Base-by-base conservation (phyloP, 1,140 invertebrate species). In the Antheraea pernyi region DNA sequence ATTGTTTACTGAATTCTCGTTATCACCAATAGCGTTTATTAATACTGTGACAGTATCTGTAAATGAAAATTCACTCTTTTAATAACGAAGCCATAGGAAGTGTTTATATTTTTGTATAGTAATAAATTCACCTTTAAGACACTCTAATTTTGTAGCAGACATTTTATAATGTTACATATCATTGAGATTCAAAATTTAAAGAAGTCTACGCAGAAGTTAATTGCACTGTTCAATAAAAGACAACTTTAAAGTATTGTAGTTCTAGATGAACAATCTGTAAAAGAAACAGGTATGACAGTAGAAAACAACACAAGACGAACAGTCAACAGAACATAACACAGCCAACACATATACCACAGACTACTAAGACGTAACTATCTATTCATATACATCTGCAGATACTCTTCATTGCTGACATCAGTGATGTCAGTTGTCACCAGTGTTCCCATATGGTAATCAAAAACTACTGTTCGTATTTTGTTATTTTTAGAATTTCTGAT, bases 1-100 rank as follows among this genome's bases (percentile, higher is more conserved):
- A 71, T 92, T 89, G 75, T 91, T 93, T 18, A 93, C 92, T 13
- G 83, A 78, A 66, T 92, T 91, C 62, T 92, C 89, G 70, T 72
- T 91, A 82, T 93, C 92, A 37, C 87, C 85, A 64, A 86, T 74
- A 60, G 91, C 87, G 74, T 91, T 86, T 76, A 93, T 85, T 71
- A 93, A 76, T 66, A 90, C 86, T 53, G 78, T 85, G 67, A 93
- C 84, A 10, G 89, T 89, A 67, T 91, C 91, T 93, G 81, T 37
- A 81, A 90, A 82, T 65, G 37, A 60, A 77, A 72, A 69, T 68
- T 71, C n/a, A 73, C 60, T 30, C 8, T 68, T 66, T 63, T 13
- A 39, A 65, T 42, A 67, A 46, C 11, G 37, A 74, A 72, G 59
- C 64, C 36, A 16, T 11, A 61, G 19, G 6, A 30, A 70, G 19